A percentile compares a stretch with the other conserved stretches of the same genome.
These are phyloP conservation scores for Axis porcinus DNA, from an alignment of 2,113 vertebrate species.

Conservation along the genomic window DNA sequence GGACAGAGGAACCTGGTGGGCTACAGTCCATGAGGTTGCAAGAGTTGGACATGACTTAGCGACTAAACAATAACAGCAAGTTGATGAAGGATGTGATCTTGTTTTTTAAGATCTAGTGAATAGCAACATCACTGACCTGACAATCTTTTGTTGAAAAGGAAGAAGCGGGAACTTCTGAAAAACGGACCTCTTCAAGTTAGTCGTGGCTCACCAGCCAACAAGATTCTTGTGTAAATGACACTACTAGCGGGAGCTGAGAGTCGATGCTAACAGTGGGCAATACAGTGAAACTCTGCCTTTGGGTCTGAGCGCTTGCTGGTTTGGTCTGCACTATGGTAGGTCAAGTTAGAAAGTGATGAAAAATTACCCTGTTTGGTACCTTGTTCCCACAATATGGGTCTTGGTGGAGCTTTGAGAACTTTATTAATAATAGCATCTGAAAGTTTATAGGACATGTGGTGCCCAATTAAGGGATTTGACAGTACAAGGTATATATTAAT, in stretches of 20 bases:
- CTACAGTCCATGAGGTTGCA: neutral
- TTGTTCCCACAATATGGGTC: conserved; percentile 43
- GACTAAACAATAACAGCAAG: neutral
- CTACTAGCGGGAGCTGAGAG: neutral
- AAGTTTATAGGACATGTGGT: conserved; percentile 57
- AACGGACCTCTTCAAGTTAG: neutral
- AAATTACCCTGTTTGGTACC: conserved; percentile 41
- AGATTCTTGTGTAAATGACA: neutral
- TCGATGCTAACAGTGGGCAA: neutral
- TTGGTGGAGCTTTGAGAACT: conserved; percentile 21
- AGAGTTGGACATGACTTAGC: neutral
- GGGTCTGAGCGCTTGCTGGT: neutral
- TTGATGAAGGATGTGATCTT: neutral
- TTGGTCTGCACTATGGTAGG: neutral
- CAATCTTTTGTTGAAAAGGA: neutral
- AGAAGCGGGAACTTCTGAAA: neutral
- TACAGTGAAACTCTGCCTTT: neutral
- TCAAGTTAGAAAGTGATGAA: conserved; percentile 31
- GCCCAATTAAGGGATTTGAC: conserved; percentile 71
- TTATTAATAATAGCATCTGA: conserved; percentile 63
- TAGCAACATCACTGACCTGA: neutral
- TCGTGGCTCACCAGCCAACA: accelerated
- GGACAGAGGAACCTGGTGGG: neutral
- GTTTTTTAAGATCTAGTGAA: neutral
- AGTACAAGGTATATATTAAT: conserved; percentile 63